These are phyloP conservation scores for Pelosia muscerda DNA, from an alignment of 2,888 invertebrate genomes.

Conservation along the genomic window DNA sequence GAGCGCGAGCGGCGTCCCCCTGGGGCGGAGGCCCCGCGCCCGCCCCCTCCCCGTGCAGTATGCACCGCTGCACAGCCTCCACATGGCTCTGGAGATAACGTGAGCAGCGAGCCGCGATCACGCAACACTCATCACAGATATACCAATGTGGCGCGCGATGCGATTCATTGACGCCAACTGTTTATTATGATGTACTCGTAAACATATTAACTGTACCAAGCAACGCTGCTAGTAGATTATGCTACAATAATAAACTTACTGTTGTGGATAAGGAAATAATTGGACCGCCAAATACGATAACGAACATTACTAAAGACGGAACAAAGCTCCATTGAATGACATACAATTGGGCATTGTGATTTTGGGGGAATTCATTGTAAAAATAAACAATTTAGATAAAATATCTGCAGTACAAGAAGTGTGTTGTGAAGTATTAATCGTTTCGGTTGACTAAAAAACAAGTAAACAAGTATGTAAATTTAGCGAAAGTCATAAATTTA, in stretches of 20 bases:
- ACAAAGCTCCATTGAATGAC: constrained; percentile 39
- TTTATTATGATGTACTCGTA: constrained; percentile 63
- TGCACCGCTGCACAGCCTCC: constrained; percentile 81
- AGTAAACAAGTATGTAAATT: constrained; percentile 46
- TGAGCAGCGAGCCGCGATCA: constrained; percentile 60
- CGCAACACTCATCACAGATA: constrained; percentile 60
- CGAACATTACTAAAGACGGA: constrained; percentile 21
- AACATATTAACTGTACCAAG: constrained; percentile 31
- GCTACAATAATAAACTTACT: constrained; percentile 32
- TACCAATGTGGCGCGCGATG: constrained; percentile 60
- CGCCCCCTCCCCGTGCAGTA: constrained; percentile 66
- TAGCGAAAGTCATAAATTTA: constrained; percentile 48
- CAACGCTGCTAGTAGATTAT: constrained; percentile 23
- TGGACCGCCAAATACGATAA: constrained; percentile 35
- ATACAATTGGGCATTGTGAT: constrained; percentile 29
- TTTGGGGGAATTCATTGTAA: constrained; percentile 29
- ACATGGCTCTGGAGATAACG: constrained; percentile 76
- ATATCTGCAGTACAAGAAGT: constrained; percentile 44
- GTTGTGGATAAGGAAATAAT: constrained; percentile 28
- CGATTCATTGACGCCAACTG: constrained; percentile 81
- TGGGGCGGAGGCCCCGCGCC: constrained; percentile 51
- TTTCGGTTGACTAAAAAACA: constrained; percentile 34
- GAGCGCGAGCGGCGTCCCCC: constrained; percentile 60
- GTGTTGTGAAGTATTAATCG: constrained; percentile 38
- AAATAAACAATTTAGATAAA: constrained; percentile 39